Base-by-base conservation (phyloP, 2,797 vertebrate species). In the Triplophysa yarkandensis region DNA sequence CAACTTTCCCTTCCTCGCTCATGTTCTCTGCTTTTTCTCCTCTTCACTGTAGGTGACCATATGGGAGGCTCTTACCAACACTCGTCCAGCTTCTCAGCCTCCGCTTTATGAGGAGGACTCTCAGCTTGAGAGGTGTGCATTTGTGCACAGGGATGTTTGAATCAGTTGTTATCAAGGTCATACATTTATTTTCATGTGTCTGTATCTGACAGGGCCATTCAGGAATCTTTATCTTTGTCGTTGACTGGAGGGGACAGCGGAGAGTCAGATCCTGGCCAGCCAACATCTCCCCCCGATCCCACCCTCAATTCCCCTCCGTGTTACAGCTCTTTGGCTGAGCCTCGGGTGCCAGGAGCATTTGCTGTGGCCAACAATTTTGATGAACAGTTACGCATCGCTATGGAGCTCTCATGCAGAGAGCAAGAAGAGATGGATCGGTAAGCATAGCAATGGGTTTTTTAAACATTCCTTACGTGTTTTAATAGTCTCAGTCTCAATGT, bases 21-120 rank as follows among this genome's bases (percentile, higher is more conserved):
- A 41, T 30, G 61, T 25, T n/a, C 46, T 74, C 10, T 43, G 44
- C 19, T 71, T 52, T 44, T 57, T 19, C 57, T 63, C 6, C 4
- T 68, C 2, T 54, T 50, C 25, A 72, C 61, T 78, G 28, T 66
- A 97, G 96, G 96, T 98, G 83, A 98, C 96, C 25, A 94, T 98
- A 70, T 98, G 96, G 96, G 96, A 98, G 81, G 96, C 96, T 2
- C 88, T 98, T 83, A 97, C 95, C 75, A 96, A 95, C 89, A 95
- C 92, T 11, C 92, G 95, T 19, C 95, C 95, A 0, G 89, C 88
- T 64, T 88, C 90, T 7, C 93, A 87, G 71, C 91, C 92, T 54
- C 87, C 89, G 0, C 88, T 92, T 17, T 95, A 93, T 0, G 95
- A 95, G 58, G 95, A 95, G 25, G 94, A 95, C 80, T 89, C 94